phyloP scores from a whole-genome alignment of 53 echinoderm and acorn worm genomes.

The Echinarachnius parma region DNA sequence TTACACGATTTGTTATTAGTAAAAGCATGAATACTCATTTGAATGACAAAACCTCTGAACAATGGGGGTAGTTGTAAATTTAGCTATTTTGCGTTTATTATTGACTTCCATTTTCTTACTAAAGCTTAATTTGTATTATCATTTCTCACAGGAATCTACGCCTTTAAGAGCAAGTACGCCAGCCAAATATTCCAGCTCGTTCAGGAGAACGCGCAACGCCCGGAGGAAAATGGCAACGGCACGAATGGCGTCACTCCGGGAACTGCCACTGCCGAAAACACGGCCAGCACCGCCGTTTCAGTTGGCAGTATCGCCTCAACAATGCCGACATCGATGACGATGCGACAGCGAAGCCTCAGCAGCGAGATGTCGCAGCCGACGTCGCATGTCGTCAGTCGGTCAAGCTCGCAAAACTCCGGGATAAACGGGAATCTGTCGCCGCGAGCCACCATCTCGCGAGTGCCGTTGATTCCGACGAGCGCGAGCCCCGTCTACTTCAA shows the following conservation, averaged over 20 bases:
- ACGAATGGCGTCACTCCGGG: background rate
- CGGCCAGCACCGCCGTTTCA: background rate
- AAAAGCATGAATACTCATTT: too few relatives aligned
- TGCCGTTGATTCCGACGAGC: slow-evolving; percentile 14
- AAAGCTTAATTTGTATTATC: too few relatives aligned
- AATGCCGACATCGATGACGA: background rate
- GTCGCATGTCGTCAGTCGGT: slow-evolving; percentile 7
- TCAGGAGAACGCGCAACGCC: slow-evolving; percentile 71
- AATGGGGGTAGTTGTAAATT: too few relatives aligned
- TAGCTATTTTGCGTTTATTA: too few relatives aligned
- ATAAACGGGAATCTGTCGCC: slow-evolving; percentile 20
- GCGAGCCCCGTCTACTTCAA: slow-evolving; percentile 8
- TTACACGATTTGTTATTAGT: too few relatives aligned
- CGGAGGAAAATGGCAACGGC: slow-evolving; percentile 4
- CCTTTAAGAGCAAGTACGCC: slow-evolving; percentile 92
- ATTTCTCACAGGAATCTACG: slow-evolving; percentile 97
- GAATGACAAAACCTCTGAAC: too few relatives aligned
- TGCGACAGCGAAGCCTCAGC: slow-evolving; percentile 21
- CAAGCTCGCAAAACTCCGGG: slow-evolving; percentile 34
- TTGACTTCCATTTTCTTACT: too few relatives aligned
- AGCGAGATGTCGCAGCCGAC: slow-evolving; percentile 11
- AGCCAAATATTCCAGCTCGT: slow-evolving; percentile 77
- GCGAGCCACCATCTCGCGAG: background rate
- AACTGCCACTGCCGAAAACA: slow-evolving; percentile 2
- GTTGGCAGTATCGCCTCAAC: background rate